A percentile compares a stretch with the other conserved stretches of the same genome.
phyloP scores from a whole-genome alignment of 2,113 vertebrate species.

The Odobenus rosmarus region DNA sequence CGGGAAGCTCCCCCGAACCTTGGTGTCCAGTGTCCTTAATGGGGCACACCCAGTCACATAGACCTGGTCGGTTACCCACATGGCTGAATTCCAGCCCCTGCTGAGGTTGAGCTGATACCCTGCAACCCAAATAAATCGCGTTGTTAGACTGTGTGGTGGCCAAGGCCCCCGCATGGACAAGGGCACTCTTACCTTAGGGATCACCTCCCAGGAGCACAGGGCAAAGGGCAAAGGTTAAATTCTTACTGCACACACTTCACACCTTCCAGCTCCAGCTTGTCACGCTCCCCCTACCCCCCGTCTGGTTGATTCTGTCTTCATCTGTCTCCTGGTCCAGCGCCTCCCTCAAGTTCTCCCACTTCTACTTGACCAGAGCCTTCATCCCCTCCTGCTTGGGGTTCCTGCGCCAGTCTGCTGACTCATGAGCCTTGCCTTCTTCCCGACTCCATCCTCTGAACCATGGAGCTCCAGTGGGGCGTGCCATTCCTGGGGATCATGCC shows the following conservation, averaged over 20 bases:
- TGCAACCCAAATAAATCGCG: not conserved
- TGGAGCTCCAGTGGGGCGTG: not conserved
- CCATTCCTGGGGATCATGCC: fast-evolving
- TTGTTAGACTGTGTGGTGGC: not conserved
- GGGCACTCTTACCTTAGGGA: not conserved
- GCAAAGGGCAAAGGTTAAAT: not conserved
- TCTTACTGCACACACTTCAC: not conserved
- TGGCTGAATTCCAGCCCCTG: not conserved
- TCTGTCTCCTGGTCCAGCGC: not conserved
- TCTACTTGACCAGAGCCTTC: not conserved
- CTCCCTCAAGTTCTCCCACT: not conserved
- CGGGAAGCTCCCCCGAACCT: not conserved
- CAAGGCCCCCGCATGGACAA: not conserved
- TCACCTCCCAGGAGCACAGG: not conserved
- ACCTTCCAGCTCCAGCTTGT: not conserved
- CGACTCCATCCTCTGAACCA: fast-evolving
- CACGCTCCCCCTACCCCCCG: fast-evolving
- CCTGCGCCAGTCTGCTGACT: not conserved
- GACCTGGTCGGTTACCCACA: too few relatives aligned
- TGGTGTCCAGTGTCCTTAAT: not conserved
- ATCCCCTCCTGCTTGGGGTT: not conserved
- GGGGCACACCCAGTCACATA: not conserved
- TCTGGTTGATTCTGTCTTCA: fast-evolving
- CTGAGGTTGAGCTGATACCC: not conserved
- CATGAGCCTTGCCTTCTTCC: fast-evolving